Evolutionary conservation across 2,797 vertebrate species (phyloP).

Genomic region (Lates japonicus): DNA sequence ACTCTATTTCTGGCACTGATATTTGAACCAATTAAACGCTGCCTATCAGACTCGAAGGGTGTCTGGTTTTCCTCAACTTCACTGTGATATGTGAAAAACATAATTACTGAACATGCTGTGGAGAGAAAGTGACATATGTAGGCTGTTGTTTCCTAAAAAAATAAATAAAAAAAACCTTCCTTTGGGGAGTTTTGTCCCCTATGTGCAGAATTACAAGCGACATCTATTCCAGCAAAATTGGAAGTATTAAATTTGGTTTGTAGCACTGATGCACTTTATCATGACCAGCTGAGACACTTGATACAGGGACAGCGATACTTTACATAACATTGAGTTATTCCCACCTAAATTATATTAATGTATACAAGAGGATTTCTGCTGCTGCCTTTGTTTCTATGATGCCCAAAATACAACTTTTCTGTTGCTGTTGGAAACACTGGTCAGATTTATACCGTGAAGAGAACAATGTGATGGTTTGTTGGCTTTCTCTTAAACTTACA

Average conservation of each 20-base stretch:
- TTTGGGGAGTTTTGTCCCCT: constrained; percentile 8
- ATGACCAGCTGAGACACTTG: background rate
- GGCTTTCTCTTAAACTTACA: constrained; percentile 4
- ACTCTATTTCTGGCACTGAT: constrained; percentile 71
- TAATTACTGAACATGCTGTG: constrained; percentile 57
- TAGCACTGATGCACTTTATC: background rate
- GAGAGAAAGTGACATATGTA: constrained; percentile 51
- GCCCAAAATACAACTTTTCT: background rate
- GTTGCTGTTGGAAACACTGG: no score
- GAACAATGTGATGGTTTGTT: no score
- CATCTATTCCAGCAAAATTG: background rate
- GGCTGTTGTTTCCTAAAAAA: constrained; percentile 30
- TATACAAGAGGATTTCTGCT: no score
- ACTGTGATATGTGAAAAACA: constrained; percentile 48
- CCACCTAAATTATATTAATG: no score
- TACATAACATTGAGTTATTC: background rate
- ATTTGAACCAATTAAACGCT: constrained; percentile 76
- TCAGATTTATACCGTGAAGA: no score
- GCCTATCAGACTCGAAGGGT: constrained; percentile 68
- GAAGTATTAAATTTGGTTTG: constrained; percentile 11
- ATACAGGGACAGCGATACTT: background rate
- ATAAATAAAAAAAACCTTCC: constrained; percentile 10
- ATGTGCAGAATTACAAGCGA: constrained; percentile 22
- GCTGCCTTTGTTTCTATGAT: background rate
- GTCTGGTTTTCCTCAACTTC: constrained; percentile 67